Base-by-base conservation (phyloP, 2,888 invertebrate species). In the Xylota segnis region DNA sequence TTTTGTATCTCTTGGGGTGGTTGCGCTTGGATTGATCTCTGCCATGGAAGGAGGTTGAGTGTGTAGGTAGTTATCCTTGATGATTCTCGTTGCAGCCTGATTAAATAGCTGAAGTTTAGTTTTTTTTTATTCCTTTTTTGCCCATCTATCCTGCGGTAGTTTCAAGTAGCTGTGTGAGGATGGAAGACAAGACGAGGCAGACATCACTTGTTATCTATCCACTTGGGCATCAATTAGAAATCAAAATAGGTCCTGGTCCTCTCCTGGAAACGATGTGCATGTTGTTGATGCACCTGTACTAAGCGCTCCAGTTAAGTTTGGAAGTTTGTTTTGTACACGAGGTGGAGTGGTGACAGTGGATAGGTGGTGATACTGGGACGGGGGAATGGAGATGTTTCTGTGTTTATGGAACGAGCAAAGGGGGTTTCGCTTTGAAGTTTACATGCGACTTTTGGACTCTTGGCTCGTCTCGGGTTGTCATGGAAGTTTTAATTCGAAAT, bases 41-140 rank as follows among this genome's bases (percentile, higher is more conserved):
- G 66, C 32, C 61, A 59, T 9, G 18, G n/a, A 27, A 52, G 32
- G 40, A 45, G 37, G 37, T 45, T 34, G 76, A 63, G 82, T 43
- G 34, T 52, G 81, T 29, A 66, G 76, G 71, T 77, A 86, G 86
- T 86, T 86, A 86, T 82, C 86, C 86, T 82, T 86, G 86, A 86
- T 86, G 86, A 81, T 86, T 86, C 86, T 86, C 86, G 72, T 86
- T 82, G 86, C 86, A 86, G 82, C 82, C 86, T 86, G 86, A 86
- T 86, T 86, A 86, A 82, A 82, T 82, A 76, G 82, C 76, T 77
- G 7, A 50, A 66, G 61, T 32, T 47, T 56, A 45, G 34, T 63
- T 32, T 43, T 9, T 37, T 37, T 37, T 37, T 37, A 12, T 37
- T 37, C 23, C 2, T 45, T 45, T 61, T 32, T 34, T 9, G 16